phyloP scores from a whole-genome alignment of 2,113 vertebrate genomes.

The Noctilio leporinus region DNA sequence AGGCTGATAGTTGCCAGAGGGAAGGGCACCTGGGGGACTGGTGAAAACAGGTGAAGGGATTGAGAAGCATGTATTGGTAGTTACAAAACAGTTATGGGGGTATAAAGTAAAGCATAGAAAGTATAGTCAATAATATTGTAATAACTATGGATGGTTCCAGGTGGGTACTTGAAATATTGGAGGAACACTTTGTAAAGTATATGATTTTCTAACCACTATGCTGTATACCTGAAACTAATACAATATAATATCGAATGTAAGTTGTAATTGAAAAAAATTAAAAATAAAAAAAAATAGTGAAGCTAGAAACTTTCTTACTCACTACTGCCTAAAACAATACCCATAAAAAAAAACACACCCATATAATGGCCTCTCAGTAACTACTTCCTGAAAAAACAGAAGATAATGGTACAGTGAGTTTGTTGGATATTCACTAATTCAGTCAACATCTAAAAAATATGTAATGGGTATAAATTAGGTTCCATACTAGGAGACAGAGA shows the following conservation, averaged over 20 bases:
- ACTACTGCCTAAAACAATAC: not conserved
- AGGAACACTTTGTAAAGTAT: not conserved
- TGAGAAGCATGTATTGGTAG: not conserved
- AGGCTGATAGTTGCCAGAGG: not conserved
- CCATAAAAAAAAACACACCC: not conserved
- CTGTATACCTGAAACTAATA: not conserved
- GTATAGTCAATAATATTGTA: not conserved
- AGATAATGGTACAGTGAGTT: not conserved
- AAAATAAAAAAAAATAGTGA: not conserved
- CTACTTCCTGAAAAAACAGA: not conserved
- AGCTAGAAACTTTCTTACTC: not conserved
- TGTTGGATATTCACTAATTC: not conserved
- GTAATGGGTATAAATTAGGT: not conserved
- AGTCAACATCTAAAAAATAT: not conserved
- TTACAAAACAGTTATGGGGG: not conserved
- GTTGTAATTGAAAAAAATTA: not conserved
- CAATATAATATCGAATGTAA: not conserved
- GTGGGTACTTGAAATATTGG: not conserved
- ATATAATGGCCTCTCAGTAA: not conserved
- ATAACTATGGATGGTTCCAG: not conserved
- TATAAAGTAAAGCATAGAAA: not conserved
- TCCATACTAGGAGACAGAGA: not conserved
- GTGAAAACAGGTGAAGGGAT: not conserved
- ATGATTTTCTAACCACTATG: not conserved
- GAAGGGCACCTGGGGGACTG: not conserved